A percentile compares a stretch with the other conserved stretches of the same genome.
These are phyloP conservation scores for Coenonympha glycerion DNA, from an alignment of 2,888 invertebrate species.

Conservation along the genomic window DNA sequence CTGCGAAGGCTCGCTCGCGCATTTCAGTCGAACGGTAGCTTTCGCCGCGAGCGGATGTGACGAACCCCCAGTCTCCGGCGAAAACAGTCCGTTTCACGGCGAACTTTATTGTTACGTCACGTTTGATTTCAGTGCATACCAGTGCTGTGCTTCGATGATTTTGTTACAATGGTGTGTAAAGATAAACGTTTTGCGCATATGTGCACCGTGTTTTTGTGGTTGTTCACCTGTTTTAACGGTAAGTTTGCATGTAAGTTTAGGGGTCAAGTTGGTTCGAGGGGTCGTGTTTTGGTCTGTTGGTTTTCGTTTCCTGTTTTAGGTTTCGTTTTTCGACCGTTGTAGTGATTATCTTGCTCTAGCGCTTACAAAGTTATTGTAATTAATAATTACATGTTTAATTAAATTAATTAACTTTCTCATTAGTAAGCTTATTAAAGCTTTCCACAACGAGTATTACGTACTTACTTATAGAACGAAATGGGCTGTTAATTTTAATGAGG, in stretches of 20 bases:
- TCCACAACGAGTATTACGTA: background rate
- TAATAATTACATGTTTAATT: background rate
- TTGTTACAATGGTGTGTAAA: constrained; percentile 63
- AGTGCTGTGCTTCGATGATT: constrained; percentile 62
- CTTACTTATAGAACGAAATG: background rate
- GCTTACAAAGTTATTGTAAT: background rate
- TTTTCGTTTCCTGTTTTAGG: constrained; percentile 33
- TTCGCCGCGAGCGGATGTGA: constrained; percentile 45
- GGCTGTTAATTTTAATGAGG: background rate
- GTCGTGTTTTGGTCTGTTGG: constrained; percentile 48
- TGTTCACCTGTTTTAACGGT: constrained; percentile 66
- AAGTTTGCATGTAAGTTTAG: constrained; percentile 39
- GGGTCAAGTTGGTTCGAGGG: constrained; percentile 45
- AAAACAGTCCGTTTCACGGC: constrained; percentile 5
- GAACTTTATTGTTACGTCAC: constrained; percentile 68
- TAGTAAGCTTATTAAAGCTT: too few relatives aligned
- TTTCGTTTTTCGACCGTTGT: constrained; percentile 2
- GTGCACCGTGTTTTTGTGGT: constrained; percentile 56
- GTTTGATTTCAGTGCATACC: constrained; percentile 44
- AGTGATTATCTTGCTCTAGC: background rate
- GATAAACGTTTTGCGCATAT: constrained; percentile 54
- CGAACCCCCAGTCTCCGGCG: constrained; percentile 7
- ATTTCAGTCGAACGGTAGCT: constrained; percentile 53
- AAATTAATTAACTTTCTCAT: background rate
- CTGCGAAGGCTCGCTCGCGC: constrained; percentile 36